Base-by-base conservation (phyloP, 2,888 invertebrate genomes). In the Drosophila leonis region DNA sequence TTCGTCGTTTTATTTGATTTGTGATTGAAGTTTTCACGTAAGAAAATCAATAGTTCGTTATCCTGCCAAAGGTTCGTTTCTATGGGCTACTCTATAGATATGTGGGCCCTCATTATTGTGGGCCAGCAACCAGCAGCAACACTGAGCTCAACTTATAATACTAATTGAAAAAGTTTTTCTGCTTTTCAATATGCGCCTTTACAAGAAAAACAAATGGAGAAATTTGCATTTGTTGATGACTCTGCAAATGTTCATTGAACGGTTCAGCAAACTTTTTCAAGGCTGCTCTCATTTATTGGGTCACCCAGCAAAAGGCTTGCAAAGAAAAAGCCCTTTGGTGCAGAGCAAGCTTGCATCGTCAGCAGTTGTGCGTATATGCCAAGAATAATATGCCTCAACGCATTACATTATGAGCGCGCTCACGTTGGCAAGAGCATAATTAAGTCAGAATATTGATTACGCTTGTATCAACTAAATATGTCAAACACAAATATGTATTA, bases 241-340 rank as follows among this genome's bases (percentile, higher is more conserved):
- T 65, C 41, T 56, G 63, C 78, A 49, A 52, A 41, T 55, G 39
- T 27, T n/a, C 59, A 62, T 51, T 65, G 59, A 69, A 75, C 61
- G 81, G 81, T 90, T 85, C 72, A 78, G 71, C 57, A 78, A 72
- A 75, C 90, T 73, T 41, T 49, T 80, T 88, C 84, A 89, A 88
- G 89, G 87, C 61, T 65, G 31, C 27, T 49, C 13, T 13, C 46
- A 27, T 63, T 81, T 87, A 81, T 67, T 87, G 63, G 81, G 88
- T 87, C 88, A 81, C 18, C 62, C 42, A 74, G 64, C 66, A 71
- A 24, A 46, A 60, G 10, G 41, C 24, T 55, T 37, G 59, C 39
- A 48, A 60, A 10, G 18, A 6, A 37, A 37, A 35, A n/a, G 12
- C 27, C 20, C 20, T 2, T 7, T 15, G 18, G 12, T 18, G 27